A percentile compares a stretch with the other conserved stretches of the same genome.
These are phyloP conservation scores for Sminthurinus signatus DNA, from an alignment of 1,140 invertebrate genomes.

Conservation along the genomic window DNA sequence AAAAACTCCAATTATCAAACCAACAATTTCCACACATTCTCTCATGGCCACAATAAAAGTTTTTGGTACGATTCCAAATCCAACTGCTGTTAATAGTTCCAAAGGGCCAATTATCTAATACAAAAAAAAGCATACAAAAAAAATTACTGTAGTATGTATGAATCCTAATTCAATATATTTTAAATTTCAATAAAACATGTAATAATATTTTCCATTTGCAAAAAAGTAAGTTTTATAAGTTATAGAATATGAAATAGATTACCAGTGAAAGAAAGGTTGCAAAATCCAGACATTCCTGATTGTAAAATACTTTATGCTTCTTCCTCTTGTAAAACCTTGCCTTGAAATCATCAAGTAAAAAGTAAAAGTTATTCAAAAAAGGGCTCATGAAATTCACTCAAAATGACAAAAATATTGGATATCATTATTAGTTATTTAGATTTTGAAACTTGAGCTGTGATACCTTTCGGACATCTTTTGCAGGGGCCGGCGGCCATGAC, in stretches of 20 bases:
- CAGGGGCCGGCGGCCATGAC: slow-evolving; percentile 3
- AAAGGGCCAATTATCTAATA: slow-evolving; percentile 5
- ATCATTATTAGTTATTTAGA: background rate
- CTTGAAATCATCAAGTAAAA: slow-evolving; percentile 3
- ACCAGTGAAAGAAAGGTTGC: slow-evolving; percentile 3
- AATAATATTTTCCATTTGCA: background rate
- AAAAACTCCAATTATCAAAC: background rate
- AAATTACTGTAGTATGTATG: background rate
- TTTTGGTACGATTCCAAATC: slow-evolving; percentile 3
- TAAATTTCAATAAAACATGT: background rate
- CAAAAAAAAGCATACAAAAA: background rate
- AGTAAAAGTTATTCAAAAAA: background rate
- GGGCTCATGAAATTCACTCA: background rate
- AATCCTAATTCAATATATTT: background rate
- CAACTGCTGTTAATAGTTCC: background rate
- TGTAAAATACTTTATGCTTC: slow-evolving; percentile 1
- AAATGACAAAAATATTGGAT: background rate
- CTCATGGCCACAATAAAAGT: slow-evolving; percentile 8
- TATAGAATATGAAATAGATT: background rate
- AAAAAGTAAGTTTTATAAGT: background rate
- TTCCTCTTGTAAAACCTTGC: background rate
- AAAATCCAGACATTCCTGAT: background rate
- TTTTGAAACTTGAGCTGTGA: background rate
- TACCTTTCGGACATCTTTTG: slow-evolving; percentile 12
- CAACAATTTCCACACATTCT: slow-evolving; percentile 4